phyloP scores from a whole-genome alignment of 2,888 invertebrate species.

The Cheilosia scutellata region DNA sequence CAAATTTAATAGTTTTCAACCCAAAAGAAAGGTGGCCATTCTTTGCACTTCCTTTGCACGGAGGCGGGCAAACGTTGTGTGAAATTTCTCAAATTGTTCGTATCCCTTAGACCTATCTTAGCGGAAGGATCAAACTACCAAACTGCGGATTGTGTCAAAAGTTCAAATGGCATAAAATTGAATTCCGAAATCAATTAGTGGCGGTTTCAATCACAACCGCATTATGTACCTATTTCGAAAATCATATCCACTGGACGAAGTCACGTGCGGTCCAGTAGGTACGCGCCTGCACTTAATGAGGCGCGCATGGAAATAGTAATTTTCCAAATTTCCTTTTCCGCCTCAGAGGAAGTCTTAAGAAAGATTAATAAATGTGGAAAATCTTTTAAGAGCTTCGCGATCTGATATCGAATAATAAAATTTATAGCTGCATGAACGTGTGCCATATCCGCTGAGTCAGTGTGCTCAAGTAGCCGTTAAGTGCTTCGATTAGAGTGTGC shows the following conservation, averaged over 20 bases:
- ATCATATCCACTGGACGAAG: slow-evolving; percentile 28
- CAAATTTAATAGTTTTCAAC: slow-evolving; percentile 67
- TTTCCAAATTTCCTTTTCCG: slow-evolving; percentile 1
- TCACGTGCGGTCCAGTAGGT: slow-evolving; percentile 57
- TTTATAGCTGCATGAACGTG: slow-evolving; percentile 48
- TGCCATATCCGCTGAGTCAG: slow-evolving; percentile 64
- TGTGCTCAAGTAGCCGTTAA: slow-evolving; percentile 37
- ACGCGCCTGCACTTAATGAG: slow-evolving; percentile 11
- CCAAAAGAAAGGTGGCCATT: slow-evolving; percentile 63
- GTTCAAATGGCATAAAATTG: slow-evolving; percentile 65
- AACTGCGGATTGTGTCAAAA: slow-evolving; percentile 12
- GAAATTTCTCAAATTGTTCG: slow-evolving; percentile 69
- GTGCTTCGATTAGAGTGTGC: slow-evolving; percentile 41
- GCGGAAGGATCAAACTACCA: slow-evolving; percentile 33
- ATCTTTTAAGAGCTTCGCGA: slow-evolving; percentile 3
- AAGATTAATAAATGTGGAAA: slow-evolving; percentile 10
- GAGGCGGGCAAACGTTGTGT: slow-evolving; percentile 57
- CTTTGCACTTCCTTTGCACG: slow-evolving; percentile 60
- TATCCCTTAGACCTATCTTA: slow-evolving; percentile 26
- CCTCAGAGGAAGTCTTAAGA: slow-evolving; percentile 34
- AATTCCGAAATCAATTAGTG: slow-evolving; percentile 70
- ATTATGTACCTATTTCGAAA: background rate
- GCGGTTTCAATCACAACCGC: slow-evolving; percentile 51
- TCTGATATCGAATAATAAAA: slow-evolving; percentile 23
- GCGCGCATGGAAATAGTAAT: slow-evolving; percentile 2